phyloP scores from a whole-genome alignment of 2,113 vertebrate genomes.

The Lophius piscatorius region DNA sequence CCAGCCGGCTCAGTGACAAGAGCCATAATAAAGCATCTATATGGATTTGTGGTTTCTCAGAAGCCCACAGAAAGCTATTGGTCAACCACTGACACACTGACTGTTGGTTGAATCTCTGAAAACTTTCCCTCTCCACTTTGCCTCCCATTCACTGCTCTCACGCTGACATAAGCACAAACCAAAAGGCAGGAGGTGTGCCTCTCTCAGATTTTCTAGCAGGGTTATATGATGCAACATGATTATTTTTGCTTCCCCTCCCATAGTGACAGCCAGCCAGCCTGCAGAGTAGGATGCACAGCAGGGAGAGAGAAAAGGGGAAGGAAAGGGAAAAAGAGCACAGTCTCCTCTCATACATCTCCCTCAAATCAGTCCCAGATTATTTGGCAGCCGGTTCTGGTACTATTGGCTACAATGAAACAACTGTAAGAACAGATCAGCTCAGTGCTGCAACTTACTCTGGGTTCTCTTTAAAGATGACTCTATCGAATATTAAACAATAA shows the following conservation, averaged over 20 bases:
- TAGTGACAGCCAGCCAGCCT: constrained; percentile 46
- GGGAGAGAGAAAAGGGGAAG: constrained; percentile 37
- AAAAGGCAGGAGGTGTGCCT: background rate
- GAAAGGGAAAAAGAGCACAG: constrained; percentile 1
- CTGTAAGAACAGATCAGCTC: constrained; percentile 15
- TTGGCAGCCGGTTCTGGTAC: constrained; percentile 60
- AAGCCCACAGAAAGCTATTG: constrained; percentile 30
- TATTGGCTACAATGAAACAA: constrained; percentile 42
- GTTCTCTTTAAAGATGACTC: too few relatives aligned
- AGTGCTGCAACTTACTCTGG: too few relatives aligned
- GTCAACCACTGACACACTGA: constrained; percentile 47
- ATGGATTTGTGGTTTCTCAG: constrained; percentile 48
- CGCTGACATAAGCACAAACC: constrained; percentile 9
- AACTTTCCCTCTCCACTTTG: background rate
- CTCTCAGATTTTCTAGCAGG: constrained; percentile 33
- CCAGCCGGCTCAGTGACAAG: constrained; percentile 14
- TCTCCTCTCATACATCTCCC: constrained; percentile 68
- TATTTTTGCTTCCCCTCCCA: constrained; percentile 42
- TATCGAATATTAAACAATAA: constrained; percentile 2
- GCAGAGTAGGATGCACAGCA: constrained; percentile 59
- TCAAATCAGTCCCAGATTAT: constrained; percentile 66
- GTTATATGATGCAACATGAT: constrained; percentile 65
- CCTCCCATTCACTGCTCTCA: constrained; percentile 10
- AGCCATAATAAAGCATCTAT: constrained; percentile 16
- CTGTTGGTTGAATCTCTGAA: constrained; percentile 7